Evolutionary conservation across 2,113 vertebrate species (phyloP).

Genomic region (Coptodon bakossiorum): DNA sequence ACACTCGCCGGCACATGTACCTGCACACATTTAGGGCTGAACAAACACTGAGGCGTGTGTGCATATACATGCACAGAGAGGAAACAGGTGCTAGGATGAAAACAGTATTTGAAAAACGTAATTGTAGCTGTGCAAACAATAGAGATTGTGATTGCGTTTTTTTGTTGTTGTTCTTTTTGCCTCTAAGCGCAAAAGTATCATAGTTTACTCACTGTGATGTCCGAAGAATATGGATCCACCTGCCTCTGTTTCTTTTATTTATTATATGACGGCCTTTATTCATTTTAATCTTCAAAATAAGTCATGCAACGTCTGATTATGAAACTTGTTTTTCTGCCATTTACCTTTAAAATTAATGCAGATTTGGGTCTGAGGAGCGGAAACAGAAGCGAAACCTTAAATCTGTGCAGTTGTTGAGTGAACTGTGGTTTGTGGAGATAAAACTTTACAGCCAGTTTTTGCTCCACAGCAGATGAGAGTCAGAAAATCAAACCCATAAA

Average conservation of each 20-base stretch:
- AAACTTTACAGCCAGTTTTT: not conserved
- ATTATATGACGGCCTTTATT: not conserved
- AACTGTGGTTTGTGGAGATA: not conserved
- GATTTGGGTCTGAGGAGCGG: not conserved
- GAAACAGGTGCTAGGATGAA: not conserved
- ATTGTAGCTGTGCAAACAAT: not conserved
- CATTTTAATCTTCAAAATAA: not conserved
- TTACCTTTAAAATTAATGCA: not conserved
- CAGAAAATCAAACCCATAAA: not conserved
- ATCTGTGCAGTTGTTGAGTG: not conserved
- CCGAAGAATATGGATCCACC: not conserved
- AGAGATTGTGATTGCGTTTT: not conserved
- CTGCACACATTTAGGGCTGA: conserved; percentile 11
- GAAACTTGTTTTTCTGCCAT: not conserved
- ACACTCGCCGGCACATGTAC: conserved; percentile 25
- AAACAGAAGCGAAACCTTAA: not conserved
- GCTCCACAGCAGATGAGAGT: not conserved
- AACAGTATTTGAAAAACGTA: not conserved
- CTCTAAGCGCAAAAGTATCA: not conserved
- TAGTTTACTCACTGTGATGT: not conserved
- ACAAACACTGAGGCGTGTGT: conserved; percentile 13
- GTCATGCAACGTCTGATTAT: not conserved
- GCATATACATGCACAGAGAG: not conserved
- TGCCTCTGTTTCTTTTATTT: not conserved
- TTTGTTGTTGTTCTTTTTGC: not conserved